Evolutionary conservation across 2,113 vertebrate species (phyloP).

Genomic region (Crocuta crocuta): DNA sequence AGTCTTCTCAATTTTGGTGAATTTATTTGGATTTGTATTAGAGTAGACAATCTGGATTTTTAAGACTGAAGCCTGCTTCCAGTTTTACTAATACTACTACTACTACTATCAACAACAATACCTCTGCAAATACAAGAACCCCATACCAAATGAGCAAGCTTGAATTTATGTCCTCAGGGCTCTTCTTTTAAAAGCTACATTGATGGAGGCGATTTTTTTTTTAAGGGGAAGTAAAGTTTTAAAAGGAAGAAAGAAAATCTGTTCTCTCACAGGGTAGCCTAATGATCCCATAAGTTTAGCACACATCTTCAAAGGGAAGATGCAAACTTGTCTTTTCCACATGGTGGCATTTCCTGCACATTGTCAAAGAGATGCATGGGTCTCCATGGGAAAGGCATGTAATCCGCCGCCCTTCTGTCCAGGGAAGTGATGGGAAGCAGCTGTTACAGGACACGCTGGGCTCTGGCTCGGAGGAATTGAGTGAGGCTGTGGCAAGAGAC

Average conservation of each 20-base stretch:
- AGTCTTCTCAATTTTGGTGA: neutral
- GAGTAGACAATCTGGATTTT: constrained; percentile 7
- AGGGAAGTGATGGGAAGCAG: constrained; percentile 16
- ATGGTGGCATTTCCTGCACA: neutral
- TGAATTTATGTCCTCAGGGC: neutral
- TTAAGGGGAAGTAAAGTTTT: neutral
- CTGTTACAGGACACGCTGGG: neutral
- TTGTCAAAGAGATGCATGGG: neutral
- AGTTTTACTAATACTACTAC: neutral
- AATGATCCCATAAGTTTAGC: constrained; percentile 57
- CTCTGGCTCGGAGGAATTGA: neutral
- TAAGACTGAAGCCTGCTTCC: neutral
- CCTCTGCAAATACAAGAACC: neutral
- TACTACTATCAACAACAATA: neutral
- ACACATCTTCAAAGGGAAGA: constrained; percentile 20
- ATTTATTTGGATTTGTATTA: neutral
- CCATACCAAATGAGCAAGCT: neutral
- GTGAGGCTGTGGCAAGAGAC: neutral
- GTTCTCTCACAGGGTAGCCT: constrained; percentile 24
- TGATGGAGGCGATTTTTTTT: neutral
- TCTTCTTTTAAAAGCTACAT: neutral
- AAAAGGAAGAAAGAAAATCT: constrained; percentile 6
- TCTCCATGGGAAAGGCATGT: neutral
- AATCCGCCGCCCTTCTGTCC: neutral
- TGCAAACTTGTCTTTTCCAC: constrained; percentile 60